Evolutionary conservation across 2,888 invertebrate species (phyloP).

Genomic region (Agrochola litura): DNA sequence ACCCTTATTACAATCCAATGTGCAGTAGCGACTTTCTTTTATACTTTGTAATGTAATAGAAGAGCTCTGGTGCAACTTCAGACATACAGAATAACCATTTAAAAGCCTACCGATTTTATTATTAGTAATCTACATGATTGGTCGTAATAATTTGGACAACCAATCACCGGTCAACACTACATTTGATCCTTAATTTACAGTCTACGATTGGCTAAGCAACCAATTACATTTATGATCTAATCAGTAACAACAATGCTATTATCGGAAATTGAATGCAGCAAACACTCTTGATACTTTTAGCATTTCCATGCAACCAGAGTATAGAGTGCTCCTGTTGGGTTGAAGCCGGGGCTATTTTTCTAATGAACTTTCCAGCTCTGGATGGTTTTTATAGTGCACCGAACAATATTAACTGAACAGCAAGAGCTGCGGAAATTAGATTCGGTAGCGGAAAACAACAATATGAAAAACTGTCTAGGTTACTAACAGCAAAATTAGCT

Average conservation of each 20-base stretch:
- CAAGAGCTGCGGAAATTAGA: constrained; percentile 48
- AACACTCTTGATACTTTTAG: constrained; percentile 36
- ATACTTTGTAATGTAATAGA: not conserved
- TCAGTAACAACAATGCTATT: not conserved
- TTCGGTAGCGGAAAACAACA: constrained; percentile 20
- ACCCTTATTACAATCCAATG: not conserved
- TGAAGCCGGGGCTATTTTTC: constrained; percentile 48
- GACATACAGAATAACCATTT: too few species aligned
- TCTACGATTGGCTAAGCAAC: not conserved
- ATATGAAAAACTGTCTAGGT: constrained; percentile 17
- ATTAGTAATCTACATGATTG: not conserved
- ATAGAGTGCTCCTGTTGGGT: constrained; percentile 45
- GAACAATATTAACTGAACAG: constrained; percentile 47
- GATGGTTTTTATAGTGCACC: constrained; percentile 50
- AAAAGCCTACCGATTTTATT: not conserved
- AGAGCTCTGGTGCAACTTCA: not conserved
- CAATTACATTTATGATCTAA: constrained; percentile 14
- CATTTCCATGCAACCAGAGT: constrained; percentile 21
- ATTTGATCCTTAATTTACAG: not conserved
- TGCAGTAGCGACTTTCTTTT: not conserved
- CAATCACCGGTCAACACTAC: not conserved
- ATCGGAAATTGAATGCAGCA: constrained; percentile 3
- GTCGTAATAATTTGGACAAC: not conserved
- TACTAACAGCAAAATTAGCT: not conserved
- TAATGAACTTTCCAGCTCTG: constrained; percentile 46